Conservation (phyloP, 2,888 invertebrate genomes). For the Scelioninae gen. 1 region DNA sequence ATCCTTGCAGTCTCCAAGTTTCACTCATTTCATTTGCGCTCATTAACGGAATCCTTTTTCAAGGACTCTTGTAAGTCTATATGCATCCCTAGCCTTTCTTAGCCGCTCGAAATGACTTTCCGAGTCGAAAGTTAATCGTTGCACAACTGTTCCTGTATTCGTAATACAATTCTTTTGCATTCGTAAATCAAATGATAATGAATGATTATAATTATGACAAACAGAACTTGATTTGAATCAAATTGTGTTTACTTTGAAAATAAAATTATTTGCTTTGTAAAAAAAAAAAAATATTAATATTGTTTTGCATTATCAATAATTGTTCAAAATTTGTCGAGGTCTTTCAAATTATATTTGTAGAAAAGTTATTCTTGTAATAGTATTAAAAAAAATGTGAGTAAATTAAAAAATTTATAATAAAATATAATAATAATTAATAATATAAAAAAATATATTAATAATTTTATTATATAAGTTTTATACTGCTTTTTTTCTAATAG, state of each 20-base stretch:
- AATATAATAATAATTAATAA: too few relatives aligned
- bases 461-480: too few relatives aligned
- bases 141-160: conserved; percentile 78
- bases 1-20: conserved; percentile 32
- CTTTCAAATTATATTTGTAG: too few relatives aligned
- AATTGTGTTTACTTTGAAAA: neutral
- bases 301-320: too few relatives aligned
- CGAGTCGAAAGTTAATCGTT: conserved; percentile 80
- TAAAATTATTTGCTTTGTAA: too few relatives aligned
- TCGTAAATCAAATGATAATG: conserved; percentile 48
- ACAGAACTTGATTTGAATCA: neutral
- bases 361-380: too few relatives aligned
- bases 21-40: conserved; percentile 41
- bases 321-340: too few relatives aligned
- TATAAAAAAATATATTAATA: too few relatives aligned
- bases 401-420: too few relatives aligned
- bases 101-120: conserved; percentile 54
- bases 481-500: too few relatives aligned
- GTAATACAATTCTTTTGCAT: conserved; percentile 74
- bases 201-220: conserved; percentile 19
- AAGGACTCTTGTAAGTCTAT: conserved; percentile 66
- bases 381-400: too few relatives aligned
- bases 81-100: conserved; percentile 34
- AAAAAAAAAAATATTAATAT: too few relatives aligned
- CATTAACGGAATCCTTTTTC: conserved; percentile 67